Evolutionary conservation across 2,888 invertebrate species (phyloP).

Genomic region (Ennomos quercinarius): DNA sequence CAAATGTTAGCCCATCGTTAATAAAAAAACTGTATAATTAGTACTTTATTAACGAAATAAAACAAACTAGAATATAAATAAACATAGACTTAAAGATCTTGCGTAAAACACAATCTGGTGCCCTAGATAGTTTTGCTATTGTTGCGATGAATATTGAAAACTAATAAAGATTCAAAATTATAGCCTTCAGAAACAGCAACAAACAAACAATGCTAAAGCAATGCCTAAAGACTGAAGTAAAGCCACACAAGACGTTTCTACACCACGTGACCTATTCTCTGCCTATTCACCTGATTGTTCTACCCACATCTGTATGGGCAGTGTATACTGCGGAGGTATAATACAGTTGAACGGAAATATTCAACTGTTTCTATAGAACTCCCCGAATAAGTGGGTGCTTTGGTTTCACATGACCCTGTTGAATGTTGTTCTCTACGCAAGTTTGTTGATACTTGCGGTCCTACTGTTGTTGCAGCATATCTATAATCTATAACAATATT

Average conservation of each 20-base stretch:
- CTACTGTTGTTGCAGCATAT: too few species aligned
- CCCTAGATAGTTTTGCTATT: neutral
- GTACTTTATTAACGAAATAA: too few species aligned
- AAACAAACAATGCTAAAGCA: neutral
- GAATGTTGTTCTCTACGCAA: neutral
- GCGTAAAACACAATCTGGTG: neutral
- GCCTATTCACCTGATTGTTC: slow-evolving; percentile 13
- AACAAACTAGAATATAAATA: neutral
- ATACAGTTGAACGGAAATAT: slow-evolving; percentile 9
- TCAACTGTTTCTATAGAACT: slow-evolving; percentile 17
- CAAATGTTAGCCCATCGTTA: too few species aligned
- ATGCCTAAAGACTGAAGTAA: too few species aligned
- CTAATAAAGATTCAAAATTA: neutral
- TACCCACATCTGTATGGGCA: slow-evolving; percentile 13
- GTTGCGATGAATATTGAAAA: neutral
- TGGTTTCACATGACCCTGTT: slow-evolving; percentile 8
- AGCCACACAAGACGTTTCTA: slow-evolving; percentile 12
- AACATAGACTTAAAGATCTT: too few species aligned
- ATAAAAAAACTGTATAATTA: too few species aligned
- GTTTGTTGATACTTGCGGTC: neutral
- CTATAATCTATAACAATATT: too few species aligned
- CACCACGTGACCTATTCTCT: slow-evolving; percentile 1
- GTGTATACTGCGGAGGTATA: slow-evolving; percentile 10
- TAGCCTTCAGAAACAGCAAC: neutral
- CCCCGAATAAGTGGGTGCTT: slow-evolving; percentile 19